phyloP scores from a whole-genome alignment of 1,140 invertebrate genomes.

The Trachymyrmex cornetzi region DNA sequence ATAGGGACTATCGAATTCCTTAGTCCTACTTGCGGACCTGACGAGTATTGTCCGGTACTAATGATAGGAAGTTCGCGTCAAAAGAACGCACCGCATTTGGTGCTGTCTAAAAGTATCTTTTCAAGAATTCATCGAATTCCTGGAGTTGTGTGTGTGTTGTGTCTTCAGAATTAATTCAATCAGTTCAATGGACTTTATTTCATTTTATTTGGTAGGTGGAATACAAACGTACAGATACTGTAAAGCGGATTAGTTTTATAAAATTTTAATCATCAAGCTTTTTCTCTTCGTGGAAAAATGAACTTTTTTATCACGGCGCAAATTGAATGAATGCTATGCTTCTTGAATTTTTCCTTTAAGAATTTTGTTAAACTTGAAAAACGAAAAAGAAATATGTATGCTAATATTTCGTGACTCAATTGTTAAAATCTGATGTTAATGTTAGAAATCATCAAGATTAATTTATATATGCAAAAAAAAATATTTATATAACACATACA shows the following conservation, averaged over 20 bases:
- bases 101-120: neutral
- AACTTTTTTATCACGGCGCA: neutral
- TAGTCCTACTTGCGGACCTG: neutral
- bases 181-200: neutral
- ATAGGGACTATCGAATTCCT: constrained; percentile 33
- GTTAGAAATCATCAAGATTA: neutral
- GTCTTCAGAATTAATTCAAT: neutral
- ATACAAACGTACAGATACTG: neutral
- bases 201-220: neutral
- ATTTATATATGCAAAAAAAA: neutral
- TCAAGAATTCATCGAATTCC: neutral
- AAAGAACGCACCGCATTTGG: constrained; percentile 25
- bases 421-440: neutral
- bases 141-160: too few species aligned
- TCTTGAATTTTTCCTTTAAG: neutral
- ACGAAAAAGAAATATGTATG: neutral
- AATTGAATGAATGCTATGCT: neutral
- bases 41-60: constrained; percentile 56
- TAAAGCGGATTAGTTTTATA: neutral
- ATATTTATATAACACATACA: neutral
- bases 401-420: neutral
- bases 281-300: neutral
- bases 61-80: constrained; percentile 63
- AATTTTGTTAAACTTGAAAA: neutral
- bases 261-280: neutral